Base-by-base conservation (phyloP, 2,888 invertebrate species). In the Tortrix viridana region DNA sequence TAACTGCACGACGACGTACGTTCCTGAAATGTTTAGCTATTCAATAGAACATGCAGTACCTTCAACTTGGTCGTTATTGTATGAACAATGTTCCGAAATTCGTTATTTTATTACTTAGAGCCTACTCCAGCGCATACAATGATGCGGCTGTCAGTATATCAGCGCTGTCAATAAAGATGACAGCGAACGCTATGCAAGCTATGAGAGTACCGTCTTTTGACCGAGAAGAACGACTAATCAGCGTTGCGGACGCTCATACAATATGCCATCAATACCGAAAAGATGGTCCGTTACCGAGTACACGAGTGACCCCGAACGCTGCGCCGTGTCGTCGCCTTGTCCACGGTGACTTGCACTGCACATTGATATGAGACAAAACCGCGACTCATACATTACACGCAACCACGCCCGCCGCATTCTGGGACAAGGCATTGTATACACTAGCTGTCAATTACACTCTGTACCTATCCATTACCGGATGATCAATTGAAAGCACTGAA, bases 241-340 rank as follows among this genome's bases (percentile, higher is more conserved):
- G 81, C 81, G 79, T 82, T 81, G 80, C 78, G 77, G 74, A 81
- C 84, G 77, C 73, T 76, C 75, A 73, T 70, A 72, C 81, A 82
- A 84, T 86, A 83, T 78, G 72, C 76, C 74, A 72, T 76, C 74
- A 80, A 81, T 75, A 76, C 75, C 79, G 73, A 83, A 82, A 81
- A 83, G 83, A 84, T 77, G 80, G 75, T 72, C 88, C 88, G 86
- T 86, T 89, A 88, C 77, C 78, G 75, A 80, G 74, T 75, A 76
- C 75, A 76, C 75, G 72, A 76, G 73, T 80, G 84, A 86, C 86
- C 86, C 84, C 85, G 66, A 70, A 69, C 72, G 69, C 69, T 67
- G 70, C 70, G 66, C 69, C 73, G 71, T n/a, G n/a, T 71, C 74
- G 71, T 70, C 73, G 73, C 73, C 75, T 69, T 75, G 73, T 74